These are phyloP conservation scores for Adelosebastes latens DNA, from an alignment of 2,797 vertebrate species.

Conservation along the genomic window DNA sequence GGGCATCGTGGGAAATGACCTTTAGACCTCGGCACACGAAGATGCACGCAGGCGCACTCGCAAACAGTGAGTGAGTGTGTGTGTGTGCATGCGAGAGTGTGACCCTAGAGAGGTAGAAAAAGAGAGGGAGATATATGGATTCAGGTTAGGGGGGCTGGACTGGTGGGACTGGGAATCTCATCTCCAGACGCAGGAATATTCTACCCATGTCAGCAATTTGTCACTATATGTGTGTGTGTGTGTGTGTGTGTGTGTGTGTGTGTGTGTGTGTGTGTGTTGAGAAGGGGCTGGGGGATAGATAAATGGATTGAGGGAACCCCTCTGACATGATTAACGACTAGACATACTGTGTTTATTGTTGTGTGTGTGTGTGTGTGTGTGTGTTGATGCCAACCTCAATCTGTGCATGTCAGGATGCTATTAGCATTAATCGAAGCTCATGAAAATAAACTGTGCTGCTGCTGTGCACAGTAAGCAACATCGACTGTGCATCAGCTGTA, in stretches of 20 bases:
- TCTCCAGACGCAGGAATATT: constrained; percentile 41
- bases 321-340: constrained; percentile 55
- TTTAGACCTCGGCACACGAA: constrained; percentile 29
- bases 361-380: constrained; percentile 13
- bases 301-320: constrained; percentile 29
- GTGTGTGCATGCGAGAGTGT: background rate
- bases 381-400: constrained; percentile 2
- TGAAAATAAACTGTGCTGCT: constrained; percentile 19
- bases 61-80: background rate
- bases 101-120: background rate
- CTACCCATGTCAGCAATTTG: constrained; percentile 51
- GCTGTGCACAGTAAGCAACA: constrained; percentile 22
- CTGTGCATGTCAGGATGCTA: constrained; percentile 6
- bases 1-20: constrained; percentile 76
- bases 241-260: constrained; percentile 17
- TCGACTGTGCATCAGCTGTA: background rate
- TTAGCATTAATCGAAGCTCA: constrained; percentile 31
- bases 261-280: background rate
- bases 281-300: background rate
- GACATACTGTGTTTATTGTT: background rate
- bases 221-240: constrained; percentile 19
- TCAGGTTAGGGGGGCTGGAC: constrained; percentile 27
- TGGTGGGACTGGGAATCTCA: constrained; percentile 27
- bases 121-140: constrained; percentile 13
- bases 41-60: background rate